phyloP scores from a whole-genome alignment of 2,113 vertebrate genomes.

The Egretta garzetta region DNA sequence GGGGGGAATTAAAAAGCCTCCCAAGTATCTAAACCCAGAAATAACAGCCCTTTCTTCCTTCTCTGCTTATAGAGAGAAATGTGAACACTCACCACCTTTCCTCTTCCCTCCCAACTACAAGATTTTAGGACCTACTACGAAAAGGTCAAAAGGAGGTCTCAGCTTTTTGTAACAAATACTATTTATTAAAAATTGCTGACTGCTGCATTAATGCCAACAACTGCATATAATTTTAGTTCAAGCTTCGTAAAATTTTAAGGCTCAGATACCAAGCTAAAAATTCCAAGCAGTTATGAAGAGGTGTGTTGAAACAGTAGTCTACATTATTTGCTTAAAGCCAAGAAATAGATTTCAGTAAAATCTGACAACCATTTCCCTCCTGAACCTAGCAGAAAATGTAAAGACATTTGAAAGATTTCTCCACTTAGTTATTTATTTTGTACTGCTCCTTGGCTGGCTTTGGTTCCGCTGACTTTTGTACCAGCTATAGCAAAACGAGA shows the following conservation, averaged over 20 bases:
- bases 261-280: constrained; percentile 56
- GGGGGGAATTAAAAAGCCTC: background rate
- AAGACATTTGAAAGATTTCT: constrained; percentile 47
- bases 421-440: constrained; percentile 39
- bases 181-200: constrained; percentile 67
- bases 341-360: constrained; percentile 60
- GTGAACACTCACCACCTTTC: constrained; percentile 49
- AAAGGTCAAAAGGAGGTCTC: constrained; percentile 43
- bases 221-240: constrained; percentile 68
- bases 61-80: constrained; percentile 10
- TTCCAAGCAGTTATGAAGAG: constrained; percentile 59
- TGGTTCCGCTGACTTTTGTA: constrained; percentile 13
- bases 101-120: background rate
- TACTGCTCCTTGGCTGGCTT: background rate
- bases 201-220: constrained; percentile 67
- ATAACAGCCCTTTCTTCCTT: constrained; percentile 39
- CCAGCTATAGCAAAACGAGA: background rate
- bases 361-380: constrained; percentile 35
- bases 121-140: background rate
- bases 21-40: background rate
- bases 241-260: constrained; percentile 66
- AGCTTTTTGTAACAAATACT: constrained; percentile 58
- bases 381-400: constrained; percentile 15
- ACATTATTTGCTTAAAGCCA: constrained; percentile 58
- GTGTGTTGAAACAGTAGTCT: constrained; percentile 58